Percentiles rank a stretch among this genome's conserved stretches.
These are phyloP conservation scores for Oligia strigilis DNA, from an alignment of 2,888 invertebrate species.

Conservation along the genomic window DNA sequence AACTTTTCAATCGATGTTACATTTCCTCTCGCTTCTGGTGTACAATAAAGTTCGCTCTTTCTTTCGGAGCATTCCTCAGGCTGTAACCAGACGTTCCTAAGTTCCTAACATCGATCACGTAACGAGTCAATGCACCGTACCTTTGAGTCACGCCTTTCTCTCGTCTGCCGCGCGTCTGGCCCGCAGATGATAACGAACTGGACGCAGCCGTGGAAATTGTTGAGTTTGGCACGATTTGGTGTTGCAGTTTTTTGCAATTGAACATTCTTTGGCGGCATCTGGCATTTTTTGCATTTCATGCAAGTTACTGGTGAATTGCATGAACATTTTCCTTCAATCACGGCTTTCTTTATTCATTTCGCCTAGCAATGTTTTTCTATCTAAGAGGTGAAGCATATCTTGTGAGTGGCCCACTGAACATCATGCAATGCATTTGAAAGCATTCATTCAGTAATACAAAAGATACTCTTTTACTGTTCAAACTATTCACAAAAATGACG, in stretches of 20 bases:
- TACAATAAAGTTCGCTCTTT: constrained; percentile 2
- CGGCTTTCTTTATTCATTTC: neutral
- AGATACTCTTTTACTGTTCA: neutral
- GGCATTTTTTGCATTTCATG: neutral
- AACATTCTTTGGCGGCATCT: constrained; percentile 1
- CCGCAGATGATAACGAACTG: constrained; percentile 37
- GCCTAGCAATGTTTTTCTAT: neutral
- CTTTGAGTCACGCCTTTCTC: constrained; percentile 84
- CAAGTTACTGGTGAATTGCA: neutral
- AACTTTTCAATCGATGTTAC: constrained; percentile 15
- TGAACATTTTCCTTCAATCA: neutral
- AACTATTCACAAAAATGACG: neutral
- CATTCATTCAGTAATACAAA: neutral
- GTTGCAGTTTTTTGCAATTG: constrained; percentile 6
- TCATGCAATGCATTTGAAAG: constrained; percentile 4
- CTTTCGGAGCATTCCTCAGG: constrained; percentile 24
- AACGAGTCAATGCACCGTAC: constrained; percentile 74
- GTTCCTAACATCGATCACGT: constrained; percentile 64
- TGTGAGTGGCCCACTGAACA: neutral
- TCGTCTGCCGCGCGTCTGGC: constrained; percentile 63
- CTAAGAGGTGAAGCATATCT: neutral
- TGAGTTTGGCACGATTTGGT: constrained; percentile 19
- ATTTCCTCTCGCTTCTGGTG: constrained; percentile 28
- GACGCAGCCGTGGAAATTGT: constrained; percentile 29
- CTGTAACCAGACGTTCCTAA: constrained; percentile 42